Evolutionary conservation across 2,797 vertebrate species (phyloP).

Genomic region (Eptatretus atami): DNA sequence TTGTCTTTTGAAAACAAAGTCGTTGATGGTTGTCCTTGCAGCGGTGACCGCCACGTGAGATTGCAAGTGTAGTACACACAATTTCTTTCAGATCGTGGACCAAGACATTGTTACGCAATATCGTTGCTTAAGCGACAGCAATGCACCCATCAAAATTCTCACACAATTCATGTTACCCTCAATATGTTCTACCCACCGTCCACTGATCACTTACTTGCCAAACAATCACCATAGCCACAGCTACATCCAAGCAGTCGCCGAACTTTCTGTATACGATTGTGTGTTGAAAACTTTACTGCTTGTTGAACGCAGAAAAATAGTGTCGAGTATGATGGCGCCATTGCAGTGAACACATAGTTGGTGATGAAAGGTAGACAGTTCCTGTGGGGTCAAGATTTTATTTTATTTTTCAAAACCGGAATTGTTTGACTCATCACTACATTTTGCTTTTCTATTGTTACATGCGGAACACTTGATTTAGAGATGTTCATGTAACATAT

Average conservation of each 20-base stretch:
- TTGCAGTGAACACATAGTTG: constrained; percentile 98
- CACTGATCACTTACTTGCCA: no score
- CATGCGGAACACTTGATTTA: not conserved
- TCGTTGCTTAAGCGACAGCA: no score
- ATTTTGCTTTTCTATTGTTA: no score
- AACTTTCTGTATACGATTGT: no score
- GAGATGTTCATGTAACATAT: not conserved
- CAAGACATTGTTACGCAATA: not conserved
- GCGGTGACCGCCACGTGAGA: constrained; percentile 68
- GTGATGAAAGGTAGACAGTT: constrained; percentile 86
- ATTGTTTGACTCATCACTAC: no score
- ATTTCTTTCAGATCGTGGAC: constrained; percentile 65
- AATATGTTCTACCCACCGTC: no score
- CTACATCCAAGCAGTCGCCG: no score
- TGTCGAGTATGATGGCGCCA: constrained; percentile 69
- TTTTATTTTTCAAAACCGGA: not conserved
- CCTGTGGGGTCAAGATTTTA: constrained; percentile 15
- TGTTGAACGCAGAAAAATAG: constrained; percentile 96
- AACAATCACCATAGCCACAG: no score
- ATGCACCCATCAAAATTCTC: no score
- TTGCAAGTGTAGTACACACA: constrained; percentile 81
- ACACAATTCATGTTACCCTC: no score
- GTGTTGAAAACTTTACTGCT: constrained; percentile 52
- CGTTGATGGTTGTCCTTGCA: constrained; percentile 72
- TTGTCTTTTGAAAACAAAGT: constrained; percentile 98